phyloP scores from a whole-genome alignment of 2,797 vertebrate genomes.

The Megaceryle alcyon region DNA sequence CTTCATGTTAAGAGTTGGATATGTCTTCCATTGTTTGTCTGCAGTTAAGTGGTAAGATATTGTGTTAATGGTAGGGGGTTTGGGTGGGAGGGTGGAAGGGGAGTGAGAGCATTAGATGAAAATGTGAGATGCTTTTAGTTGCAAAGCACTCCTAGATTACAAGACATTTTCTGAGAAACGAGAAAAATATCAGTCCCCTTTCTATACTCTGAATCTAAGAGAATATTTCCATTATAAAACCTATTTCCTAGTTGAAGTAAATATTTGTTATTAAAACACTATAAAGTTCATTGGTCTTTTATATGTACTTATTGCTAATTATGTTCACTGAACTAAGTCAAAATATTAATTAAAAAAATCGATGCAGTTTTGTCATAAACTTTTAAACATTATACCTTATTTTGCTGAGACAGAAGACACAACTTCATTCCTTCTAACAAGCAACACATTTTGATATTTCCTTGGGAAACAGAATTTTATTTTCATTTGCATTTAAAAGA shows the following conservation, averaged over 20 bases:
- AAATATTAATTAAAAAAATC: neutral
- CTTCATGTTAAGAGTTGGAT: neutral
- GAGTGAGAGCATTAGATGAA: neutral
- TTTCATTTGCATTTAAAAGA: neutral
- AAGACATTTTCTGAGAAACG: neutral
- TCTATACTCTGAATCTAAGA: neutral
- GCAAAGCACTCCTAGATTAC: neutral
- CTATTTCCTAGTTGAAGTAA: neutral
- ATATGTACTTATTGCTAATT: neutral
- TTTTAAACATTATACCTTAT: neutral
- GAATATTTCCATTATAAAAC: neutral
- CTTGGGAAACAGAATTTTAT: neutral
- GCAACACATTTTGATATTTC: neutral
- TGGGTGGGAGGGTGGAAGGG: fast-evolving
- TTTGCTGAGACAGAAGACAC: neutral
- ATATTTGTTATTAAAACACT: neutral
- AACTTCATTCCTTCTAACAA: neutral
- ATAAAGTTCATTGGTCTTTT: neutral
- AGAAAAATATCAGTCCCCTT: neutral
- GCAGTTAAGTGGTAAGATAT: neutral
- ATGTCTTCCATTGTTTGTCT: neutral
- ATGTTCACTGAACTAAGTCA: neutral
- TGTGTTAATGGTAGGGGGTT: neutral
- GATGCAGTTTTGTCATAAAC: neutral
- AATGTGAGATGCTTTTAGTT: neutral